A percentile compares a stretch with the other conserved stretches of the same genome.
Evolutionary conservation across 2,797 vertebrate species (phyloP).

Genomic region (Fistularia tabacaria): DNA sequence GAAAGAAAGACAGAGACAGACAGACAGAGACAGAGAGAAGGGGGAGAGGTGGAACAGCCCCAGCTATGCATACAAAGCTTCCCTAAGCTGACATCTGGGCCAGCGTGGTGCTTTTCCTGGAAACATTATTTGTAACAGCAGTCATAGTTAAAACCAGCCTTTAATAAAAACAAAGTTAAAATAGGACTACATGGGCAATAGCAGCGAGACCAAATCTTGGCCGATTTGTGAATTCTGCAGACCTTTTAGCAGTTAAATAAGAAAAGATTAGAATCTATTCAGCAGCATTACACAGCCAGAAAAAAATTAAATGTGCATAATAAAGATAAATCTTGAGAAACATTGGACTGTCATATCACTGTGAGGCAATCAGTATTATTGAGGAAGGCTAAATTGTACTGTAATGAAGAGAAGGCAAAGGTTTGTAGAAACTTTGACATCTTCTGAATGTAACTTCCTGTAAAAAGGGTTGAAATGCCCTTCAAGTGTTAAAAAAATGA

Average conservation of each 20-base stretch:
- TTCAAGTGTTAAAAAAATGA: too few species aligned
- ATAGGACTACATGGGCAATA: constrained; percentile 37
- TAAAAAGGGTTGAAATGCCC: background rate
- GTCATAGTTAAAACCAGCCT: constrained; percentile 51
- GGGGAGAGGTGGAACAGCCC: constrained; percentile 44
- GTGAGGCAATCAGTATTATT: too few species aligned
- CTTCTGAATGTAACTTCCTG: too few species aligned
- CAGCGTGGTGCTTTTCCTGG: constrained; percentile 64
- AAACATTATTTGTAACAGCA: constrained; percentile 56
- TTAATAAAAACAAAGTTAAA: constrained; percentile 54
- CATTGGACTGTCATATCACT: too few species aligned
- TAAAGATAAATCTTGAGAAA: constrained; percentile 1
- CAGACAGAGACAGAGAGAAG: constrained; percentile 17
- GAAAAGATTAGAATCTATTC: background rate
- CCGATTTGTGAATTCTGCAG: constrained; percentile 7
- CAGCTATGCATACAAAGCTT: constrained; percentile 68
- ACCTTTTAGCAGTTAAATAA: constrained; percentile 2
- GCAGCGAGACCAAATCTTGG: constrained; percentile 14
- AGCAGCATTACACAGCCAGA: background rate
- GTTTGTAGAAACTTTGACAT: too few species aligned
- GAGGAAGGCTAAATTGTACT: too few species aligned
- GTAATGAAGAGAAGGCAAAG: too few species aligned
- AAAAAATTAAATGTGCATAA: background rate
- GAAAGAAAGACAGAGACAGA: constrained; percentile 8
- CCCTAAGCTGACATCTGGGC: constrained; percentile 72